Conservation (phyloP, 2,797 vertebrate species). For the Sebastolobus alascanus region DNA sequence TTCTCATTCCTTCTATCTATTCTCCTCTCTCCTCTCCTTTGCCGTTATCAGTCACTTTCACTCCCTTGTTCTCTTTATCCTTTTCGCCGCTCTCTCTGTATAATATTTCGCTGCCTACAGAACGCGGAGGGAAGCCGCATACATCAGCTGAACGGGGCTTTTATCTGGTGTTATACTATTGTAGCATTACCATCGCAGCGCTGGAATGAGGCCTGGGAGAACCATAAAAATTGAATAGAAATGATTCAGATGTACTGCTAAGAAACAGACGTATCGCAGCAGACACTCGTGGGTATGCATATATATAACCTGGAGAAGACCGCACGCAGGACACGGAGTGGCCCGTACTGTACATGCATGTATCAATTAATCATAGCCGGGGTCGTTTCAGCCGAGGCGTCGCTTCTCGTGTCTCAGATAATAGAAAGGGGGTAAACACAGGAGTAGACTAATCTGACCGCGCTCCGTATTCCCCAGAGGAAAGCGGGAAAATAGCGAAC, state of each 20-base stretch:
- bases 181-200: slow-evolving; percentile 57
- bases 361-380: slow-evolving; percentile 53
- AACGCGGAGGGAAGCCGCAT: slow-evolving; percentile 64
- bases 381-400: slow-evolving; percentile 29
- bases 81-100: slow-evolving; percentile 45
- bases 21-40: slow-evolving; percentile 49
- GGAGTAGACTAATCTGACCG: slow-evolving; percentile 61
- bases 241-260: slow-evolving; percentile 55
- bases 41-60: slow-evolving; percentile 73
- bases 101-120: slow-evolving; percentile 66
- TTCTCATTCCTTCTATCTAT: slow-evolving; percentile 64
- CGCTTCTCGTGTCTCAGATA: slow-evolving; percentile 41
- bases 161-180: slow-evolving; percentile 72
- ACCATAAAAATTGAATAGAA: slow-evolving; percentile 62
- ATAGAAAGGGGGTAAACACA: slow-evolving; percentile 49
- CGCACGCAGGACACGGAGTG: background rate
- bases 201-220: slow-evolving; percentile 66
- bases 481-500: slow-evolving; percentile 29
- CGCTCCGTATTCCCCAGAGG: slow-evolving; percentile 55
- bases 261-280: slow-evolving; percentile 40
- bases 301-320: slow-evolving; percentile 14
- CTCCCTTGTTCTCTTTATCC: slow-evolving; percentile 76
- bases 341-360: background rate
- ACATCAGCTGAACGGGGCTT: slow-evolving; percentile 71
- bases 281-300: slow-evolving; percentile 25